These are phyloP conservation scores for Nomada fucata DNA, from an alignment of 2,888 invertebrate genomes.

Conservation along the genomic window DNA sequence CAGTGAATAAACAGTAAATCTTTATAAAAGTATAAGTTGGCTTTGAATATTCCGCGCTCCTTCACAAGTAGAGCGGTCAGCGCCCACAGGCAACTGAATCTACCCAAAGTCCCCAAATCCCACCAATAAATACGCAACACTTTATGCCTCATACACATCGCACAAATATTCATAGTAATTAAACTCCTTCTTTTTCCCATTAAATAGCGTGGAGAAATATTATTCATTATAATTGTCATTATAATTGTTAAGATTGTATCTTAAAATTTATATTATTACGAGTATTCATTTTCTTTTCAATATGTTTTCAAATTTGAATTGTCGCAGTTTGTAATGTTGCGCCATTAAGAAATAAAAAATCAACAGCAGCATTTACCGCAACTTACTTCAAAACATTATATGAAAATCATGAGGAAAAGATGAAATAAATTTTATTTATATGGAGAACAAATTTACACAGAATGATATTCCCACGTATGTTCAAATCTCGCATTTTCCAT, in stretches of 20 bases:
- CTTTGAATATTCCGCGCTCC: no score
- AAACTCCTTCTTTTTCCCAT: neutral
- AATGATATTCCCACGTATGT: conserved; percentile 65
- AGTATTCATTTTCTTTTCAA: neutral
- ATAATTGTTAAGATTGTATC: neutral
- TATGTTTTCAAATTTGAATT: neutral
- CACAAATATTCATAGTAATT: neutral
- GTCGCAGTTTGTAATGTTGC: neutral
- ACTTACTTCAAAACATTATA: conserved; percentile 47
- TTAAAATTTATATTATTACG: neutral
- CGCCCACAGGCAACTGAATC: no score
- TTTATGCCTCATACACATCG: neutral
- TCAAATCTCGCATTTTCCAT: conserved; percentile 65
- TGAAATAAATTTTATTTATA: conserved; percentile 21
- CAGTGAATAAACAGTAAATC: no score
- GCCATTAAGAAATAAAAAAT: conserved; percentile 17
- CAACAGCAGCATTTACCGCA: conserved; percentile 1
- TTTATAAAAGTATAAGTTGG: no score
- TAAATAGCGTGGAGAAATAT: neutral
- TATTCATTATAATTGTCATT: neutral
- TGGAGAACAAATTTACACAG: neutral
- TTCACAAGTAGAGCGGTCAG: no score
- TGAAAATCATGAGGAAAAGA: conserved; percentile 7
- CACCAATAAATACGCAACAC: no score
- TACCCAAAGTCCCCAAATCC: no score